A percentile compares a stretch with the other conserved stretches of the same genome.
Conservation (phyloP, 2,888 invertebrate species). For the Protophormia terraenovae region DNA sequence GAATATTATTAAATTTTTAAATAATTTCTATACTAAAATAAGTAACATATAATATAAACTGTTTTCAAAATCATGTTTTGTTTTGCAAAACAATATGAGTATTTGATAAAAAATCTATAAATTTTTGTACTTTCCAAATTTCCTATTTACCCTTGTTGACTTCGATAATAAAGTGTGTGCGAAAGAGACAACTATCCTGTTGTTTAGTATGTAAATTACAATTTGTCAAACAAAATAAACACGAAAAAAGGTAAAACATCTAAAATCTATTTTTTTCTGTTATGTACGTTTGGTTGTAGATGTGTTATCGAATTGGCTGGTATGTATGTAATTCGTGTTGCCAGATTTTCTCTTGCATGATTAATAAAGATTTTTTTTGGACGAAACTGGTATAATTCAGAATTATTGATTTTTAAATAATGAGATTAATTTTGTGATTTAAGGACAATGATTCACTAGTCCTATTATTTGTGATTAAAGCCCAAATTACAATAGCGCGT, state of each 20-base stretch:
- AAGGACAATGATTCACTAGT: no score
- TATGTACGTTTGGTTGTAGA: conserved; percentile 55
- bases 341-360: no score
- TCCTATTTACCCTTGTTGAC: conserved; percentile 17
- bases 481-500: no score
- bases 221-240: conserved; percentile 38
- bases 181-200: conserved; percentile 50
- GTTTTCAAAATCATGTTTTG: neutral
- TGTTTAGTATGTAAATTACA: conserved; percentile 43
- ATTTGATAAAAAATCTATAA: neutral
- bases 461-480: no score
- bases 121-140: neutral
- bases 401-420: no score
- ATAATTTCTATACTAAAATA: neutral
- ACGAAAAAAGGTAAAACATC: conserved; percentile 46
- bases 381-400: no score
- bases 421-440: no score
- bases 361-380: no score
- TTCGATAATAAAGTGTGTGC: neutral
- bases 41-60: neutral
- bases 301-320: conserved; percentile 1
- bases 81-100: no score
- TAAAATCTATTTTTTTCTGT: conserved; percentile 31
- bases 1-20: neutral
- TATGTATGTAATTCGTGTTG: conserved; percentile 12